Evolutionary conservation across 2,888 invertebrate species (phyloP).

Genomic region (Homarus gammarus): DNA sequence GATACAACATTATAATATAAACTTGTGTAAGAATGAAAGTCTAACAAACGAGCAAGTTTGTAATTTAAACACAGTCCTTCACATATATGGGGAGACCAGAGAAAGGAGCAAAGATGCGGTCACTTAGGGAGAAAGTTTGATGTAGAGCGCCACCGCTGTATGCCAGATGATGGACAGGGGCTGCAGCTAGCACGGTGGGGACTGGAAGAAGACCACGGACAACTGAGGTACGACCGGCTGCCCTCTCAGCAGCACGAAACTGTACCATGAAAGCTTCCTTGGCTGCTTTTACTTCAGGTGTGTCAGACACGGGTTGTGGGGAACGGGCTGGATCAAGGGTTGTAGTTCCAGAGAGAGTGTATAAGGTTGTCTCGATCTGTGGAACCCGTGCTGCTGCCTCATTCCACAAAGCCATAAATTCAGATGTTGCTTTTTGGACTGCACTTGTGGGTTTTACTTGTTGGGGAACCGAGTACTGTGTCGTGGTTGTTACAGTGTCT

Average conservation of each 20-base stretch:
- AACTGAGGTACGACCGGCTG: not conserved
- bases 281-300: constrained; percentile 50
- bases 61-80: constrained; percentile 13
- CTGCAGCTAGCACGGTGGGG: not conserved
- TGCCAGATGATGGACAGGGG: constrained; percentile 4
- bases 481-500: not conserved
- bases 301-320: constrained; percentile 37
- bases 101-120: constrained; percentile 52
- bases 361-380: constrained; percentile 49
- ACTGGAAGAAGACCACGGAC: not conserved
- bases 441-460: constrained; percentile 28
- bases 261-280: constrained; percentile 43
- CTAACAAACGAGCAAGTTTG: not conserved
- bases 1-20: not conserved
- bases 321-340: not conserved
- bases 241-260: constrained; percentile 43
- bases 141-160: constrained; percentile 5
- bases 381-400: constrained; percentile 51
- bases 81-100: constrained; percentile 20
- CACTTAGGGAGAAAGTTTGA: not conserved
- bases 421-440: constrained; percentile 41
- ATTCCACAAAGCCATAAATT: constrained; percentile 53
- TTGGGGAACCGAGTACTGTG: constrained; percentile 8
- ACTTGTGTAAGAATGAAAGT: not conserved
- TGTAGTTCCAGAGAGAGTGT: constrained; percentile 30